These are phyloP conservation scores for Apodemia mormo DNA, from an alignment of 2,888 invertebrate species.

Conservation along the genomic window DNA sequence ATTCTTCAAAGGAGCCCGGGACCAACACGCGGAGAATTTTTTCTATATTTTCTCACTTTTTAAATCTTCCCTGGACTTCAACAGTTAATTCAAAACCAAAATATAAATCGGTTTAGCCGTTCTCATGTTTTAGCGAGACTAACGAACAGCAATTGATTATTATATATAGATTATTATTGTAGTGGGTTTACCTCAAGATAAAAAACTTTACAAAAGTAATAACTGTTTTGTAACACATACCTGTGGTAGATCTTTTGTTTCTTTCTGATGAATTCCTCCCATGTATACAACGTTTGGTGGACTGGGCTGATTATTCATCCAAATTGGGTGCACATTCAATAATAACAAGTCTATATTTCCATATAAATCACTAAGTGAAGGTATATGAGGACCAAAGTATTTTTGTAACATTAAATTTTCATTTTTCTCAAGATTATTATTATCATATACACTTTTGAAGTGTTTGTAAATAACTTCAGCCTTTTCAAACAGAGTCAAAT, in stretches of 20 bases:
- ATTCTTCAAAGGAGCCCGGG: no score
- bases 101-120: no score
- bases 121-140: no score
- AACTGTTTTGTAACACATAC: background rate
- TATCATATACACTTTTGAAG: background rate
- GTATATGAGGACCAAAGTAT: constrained; percentile 41
- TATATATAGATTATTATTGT: no score
- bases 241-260: constrained; percentile 41
- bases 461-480: constrained; percentile 36
- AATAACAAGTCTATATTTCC: constrained; percentile 56
- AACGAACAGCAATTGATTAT: no score
- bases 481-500: constrained; percentile 44
- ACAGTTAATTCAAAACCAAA: no score
- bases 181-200: no score
- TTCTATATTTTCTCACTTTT: no score
- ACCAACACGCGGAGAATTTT: no score
- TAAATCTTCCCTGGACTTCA: no score
- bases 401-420: constrained; percentile 39
- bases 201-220: no score
- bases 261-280: constrained; percentile 58
- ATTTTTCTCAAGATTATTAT: constrained; percentile 1
- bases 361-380: constrained; percentile 38
- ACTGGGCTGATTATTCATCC: constrained; percentile 54
- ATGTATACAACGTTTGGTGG: constrained; percentile 58
- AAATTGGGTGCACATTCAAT: constrained; percentile 58